phyloP scores from a whole-genome alignment of 2,888 invertebrate genomes.

The Chrysolina haemoptera region DNA sequence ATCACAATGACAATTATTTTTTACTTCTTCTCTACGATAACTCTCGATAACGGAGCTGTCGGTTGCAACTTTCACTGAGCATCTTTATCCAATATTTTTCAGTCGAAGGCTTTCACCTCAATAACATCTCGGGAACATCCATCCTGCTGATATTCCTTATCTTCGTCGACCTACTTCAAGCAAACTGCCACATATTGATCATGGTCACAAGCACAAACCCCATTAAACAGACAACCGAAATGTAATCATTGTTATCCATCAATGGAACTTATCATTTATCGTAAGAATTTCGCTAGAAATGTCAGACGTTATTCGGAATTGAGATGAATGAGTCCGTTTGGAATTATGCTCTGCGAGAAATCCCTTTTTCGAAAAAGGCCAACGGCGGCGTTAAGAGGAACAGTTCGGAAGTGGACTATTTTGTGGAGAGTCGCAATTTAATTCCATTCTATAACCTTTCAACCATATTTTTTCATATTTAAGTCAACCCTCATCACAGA shows the following conservation, averaged over 20 bases:
- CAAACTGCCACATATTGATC: slow-evolving; percentile 16
- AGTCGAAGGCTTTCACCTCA: neutral
- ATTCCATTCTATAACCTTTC: neutral
- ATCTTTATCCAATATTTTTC: neutral
- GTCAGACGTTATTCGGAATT: slow-evolving; percentile 26
- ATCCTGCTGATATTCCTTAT: slow-evolving; percentile 11
- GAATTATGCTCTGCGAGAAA: slow-evolving; percentile 10
- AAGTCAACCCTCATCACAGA: neutral
- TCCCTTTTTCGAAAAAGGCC: neutral
- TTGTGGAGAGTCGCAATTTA: neutral
- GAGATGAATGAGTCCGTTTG: slow-evolving; percentile 7
- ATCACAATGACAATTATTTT: no score
- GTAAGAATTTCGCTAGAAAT: slow-evolving; percentile 22
- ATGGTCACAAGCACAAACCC: slow-evolving; percentile 10
- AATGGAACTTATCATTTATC: slow-evolving; percentile 29
- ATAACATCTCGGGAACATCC: neutral
- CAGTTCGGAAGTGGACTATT: neutral
- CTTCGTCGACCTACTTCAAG: slow-evolving; percentile 5
- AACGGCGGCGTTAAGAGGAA: neutral
- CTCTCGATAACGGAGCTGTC: neutral
- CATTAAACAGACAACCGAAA: slow-evolving; percentile 25
- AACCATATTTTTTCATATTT: neutral
- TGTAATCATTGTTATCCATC: slow-evolving; percentile 34
- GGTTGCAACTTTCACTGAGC: neutral
- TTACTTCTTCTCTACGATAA: no score